A percentile compares a stretch with the other conserved stretches of the same genome.
Evolutionary conservation across 2,113 vertebrate genomes (phyloP).

Genomic region (Polyodon spathula): DNA sequence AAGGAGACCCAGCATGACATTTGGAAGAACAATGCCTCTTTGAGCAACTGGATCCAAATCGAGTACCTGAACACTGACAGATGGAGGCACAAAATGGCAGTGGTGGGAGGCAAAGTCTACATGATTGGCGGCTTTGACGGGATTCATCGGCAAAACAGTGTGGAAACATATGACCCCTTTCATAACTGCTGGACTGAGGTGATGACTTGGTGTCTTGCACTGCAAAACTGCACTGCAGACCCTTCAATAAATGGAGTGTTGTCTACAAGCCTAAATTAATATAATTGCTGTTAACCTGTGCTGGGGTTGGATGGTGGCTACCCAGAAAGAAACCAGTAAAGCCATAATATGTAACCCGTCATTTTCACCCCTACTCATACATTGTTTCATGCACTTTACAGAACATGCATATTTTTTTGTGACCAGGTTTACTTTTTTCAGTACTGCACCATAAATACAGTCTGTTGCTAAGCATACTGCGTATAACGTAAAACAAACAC

Average conservation of each 20-base stretch:
- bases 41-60: slow-evolving; percentile 95
- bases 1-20: slow-evolving; percentile 91
- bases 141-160: slow-evolving; percentile 71
- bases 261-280: slow-evolving; percentile 26
- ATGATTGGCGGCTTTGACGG: slow-evolving; percentile 85
- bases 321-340: too few relatives aligned
- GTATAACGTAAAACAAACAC: too few relatives aligned
- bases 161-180: slow-evolving; percentile 88
- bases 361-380: too few relatives aligned
- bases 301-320: too few relatives aligned
- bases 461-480: too few relatives aligned
- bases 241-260: too few relatives aligned
- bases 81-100: slow-evolving; percentile 96
- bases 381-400: too few relatives aligned
- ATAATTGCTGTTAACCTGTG: slow-evolving; percentile 73
- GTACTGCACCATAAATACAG: too few relatives aligned
- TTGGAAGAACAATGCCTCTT: slow-evolving; percentile 92
- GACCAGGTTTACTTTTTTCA: too few relatives aligned
- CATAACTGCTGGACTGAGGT: slow-evolving; percentile 95
- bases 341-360: too few relatives aligned
- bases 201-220: background rate
- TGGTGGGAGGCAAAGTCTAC: slow-evolving; percentile 78
- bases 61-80: slow-evolving; percentile 74
- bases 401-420: too few relatives aligned
- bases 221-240: slow-evolving; percentile 65